Base-by-base conservation (phyloP, 2,888 invertebrate genomes). In the Andrena bucephala region DNA sequence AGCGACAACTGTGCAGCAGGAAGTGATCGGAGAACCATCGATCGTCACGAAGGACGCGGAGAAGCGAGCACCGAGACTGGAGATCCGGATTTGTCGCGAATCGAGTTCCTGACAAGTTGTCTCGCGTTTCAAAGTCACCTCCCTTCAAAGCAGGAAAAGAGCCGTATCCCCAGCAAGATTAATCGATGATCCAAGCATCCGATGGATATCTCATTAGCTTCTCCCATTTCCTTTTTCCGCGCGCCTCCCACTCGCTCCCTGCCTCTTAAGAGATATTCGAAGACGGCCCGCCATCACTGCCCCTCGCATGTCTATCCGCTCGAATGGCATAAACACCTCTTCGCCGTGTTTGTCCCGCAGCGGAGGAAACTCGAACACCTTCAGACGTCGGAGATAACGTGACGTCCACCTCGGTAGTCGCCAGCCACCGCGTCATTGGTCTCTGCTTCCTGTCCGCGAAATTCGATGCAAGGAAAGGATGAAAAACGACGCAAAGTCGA, bases 321-420 rank as follows among this genome's bases (percentile, higher is more conserved):
- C 42, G 42, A 42, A 16, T 42, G 42, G 42, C 42, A 42, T 42
- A 42, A 42, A 42, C 48, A 50, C 68, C 63, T 76, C 59, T 57
- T 76, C 54, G 20, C n/a, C 31, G 13, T 36, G 29, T 74, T 27
- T 52, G n/a, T 36, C 31, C 74, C 67, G 13, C 20, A 59, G 31
- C 27, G 54, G 42, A 63, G 68, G 67, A 68, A 66, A 82, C 59
- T 76, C 29, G 20, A 33, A 42, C 59, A 72, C 60, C 67, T 74
- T 82, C 27, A 70, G 13, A 52, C 20, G 63, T 48, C 33, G 65
- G 73, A 1, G 36, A 29, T 62, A 59, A 20, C 52, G 59, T 10
- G 75, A 60, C 50, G 52, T 33, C 50, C 20, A 62, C 48, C 10
- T 42, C n/a, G 60, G 8, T 20, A 29, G 31, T 60, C 13, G 48